Percentiles rank a stretch among this genome's conserved stretches.
Evolutionary conservation across 2,797 vertebrate species (phyloP).

Genomic region (Antennarius maculatus): DNA sequence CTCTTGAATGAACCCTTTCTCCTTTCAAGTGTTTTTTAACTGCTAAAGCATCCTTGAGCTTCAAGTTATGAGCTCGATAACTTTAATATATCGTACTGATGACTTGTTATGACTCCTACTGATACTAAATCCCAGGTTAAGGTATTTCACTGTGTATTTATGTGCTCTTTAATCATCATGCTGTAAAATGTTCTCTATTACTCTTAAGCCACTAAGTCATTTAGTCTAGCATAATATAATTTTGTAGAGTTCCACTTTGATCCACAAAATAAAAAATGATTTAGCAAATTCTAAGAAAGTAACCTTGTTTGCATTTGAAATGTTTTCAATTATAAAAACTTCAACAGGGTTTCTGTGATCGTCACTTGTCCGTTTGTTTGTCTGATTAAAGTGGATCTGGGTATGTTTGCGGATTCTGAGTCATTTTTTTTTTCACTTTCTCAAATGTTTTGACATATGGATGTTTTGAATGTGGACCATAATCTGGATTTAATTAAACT

Average conservation of each 20-base stretch:
- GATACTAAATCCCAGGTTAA: slow-evolving; percentile 2
- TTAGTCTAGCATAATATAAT: neutral
- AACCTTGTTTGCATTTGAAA: too few species aligned
- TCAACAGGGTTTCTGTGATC: too few species aligned
- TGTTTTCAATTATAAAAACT: too few species aligned
- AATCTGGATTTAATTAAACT: too few species aligned
- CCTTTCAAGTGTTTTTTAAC: neutral
- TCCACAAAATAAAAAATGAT: neutral
- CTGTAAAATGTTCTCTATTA: slow-evolving; percentile 10
- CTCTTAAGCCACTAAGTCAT: neutral
- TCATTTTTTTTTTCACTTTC: too few species aligned
- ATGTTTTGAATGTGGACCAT: too few species aligned
- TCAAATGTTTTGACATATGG: too few species aligned
- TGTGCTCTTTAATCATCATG: slow-evolving; percentile 17
- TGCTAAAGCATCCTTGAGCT: neutral
- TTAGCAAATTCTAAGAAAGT: neutral
- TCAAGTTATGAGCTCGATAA: neutral
- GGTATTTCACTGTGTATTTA: slow-evolving; percentile 3
- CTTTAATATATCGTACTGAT: neutral
- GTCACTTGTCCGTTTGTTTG: too few species aligned
- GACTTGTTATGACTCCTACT: neutral
- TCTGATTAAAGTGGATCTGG: too few species aligned
- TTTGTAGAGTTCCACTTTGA: neutral
- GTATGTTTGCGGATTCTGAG: too few species aligned
- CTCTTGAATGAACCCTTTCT: neutral